Evolutionary conservation across 2,888 invertebrate genomes (phyloP), one percentile per base, ranked within the genome.

Genomic region (Xestia xanthographa): DNA sequence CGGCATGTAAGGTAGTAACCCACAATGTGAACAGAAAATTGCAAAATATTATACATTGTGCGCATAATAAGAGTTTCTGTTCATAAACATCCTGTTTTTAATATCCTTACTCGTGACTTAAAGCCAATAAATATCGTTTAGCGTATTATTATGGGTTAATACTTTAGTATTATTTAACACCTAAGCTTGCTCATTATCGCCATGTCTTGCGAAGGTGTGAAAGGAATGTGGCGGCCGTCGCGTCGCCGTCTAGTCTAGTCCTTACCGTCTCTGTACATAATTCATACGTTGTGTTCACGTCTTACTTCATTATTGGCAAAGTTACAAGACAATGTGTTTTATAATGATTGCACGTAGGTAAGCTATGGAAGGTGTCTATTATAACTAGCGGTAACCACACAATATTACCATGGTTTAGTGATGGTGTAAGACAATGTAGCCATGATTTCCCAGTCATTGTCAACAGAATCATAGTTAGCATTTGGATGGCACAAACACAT

Each of bases 191-290:
- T 83, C 72, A 79, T 73, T 83, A 80, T 50, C 72, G 69, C 74
- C 67, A 66, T 83, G 72, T 79, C 60, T 60, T 6, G 41, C 66
- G 0, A 56, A 86, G 80, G 84, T 83, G 86, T 77, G 79, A 82
- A 81, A 45, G 82, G 86, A 87, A 87, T 87, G 79, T 73, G 77
- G 72, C 67, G 60, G 63, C 53, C 83, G 82, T 62, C 84, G 71
- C 83, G 82, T 62, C 84, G 71, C 34, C 66, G 77, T 76, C 76
- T 77, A 66, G 80, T 75, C 82, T 77, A 56, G 72, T 63, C 76
- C 62, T 73, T 50, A 77, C 66, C 68, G 73, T 68, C 81, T 83
- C 75, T 75, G 77, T 70, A 56, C 58, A 77, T 76, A 87, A 85
- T 84, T 74, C 66, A 80, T 60, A 77, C 48, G 12, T 62, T 50